phyloP scores from a whole-genome alignment of 2,888 invertebrate genomes.

The Microdon myrmicae region DNA sequence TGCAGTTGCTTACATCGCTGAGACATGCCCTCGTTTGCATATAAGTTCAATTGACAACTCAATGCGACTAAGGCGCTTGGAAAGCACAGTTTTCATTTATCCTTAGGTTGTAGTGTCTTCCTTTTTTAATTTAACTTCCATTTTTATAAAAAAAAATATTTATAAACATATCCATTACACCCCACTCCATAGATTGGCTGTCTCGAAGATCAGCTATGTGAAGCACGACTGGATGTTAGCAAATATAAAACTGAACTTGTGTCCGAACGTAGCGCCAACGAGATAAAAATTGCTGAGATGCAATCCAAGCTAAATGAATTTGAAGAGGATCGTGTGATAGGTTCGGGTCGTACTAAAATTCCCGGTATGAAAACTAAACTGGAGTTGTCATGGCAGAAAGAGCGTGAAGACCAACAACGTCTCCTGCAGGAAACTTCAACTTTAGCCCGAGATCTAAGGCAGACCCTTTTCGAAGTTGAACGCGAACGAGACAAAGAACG shows the following conservation, averaged over 20 bases:
- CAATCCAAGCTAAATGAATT: slow-evolving; percentile 79
- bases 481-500: slow-evolving; percentile 90
- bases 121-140: background rate
- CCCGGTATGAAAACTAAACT: slow-evolving; percentile 87
- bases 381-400: slow-evolving; percentile 94
- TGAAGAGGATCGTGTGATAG: slow-evolving; percentile 87
- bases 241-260: slow-evolving; percentile 89
- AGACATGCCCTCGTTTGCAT: too few relatives aligned
- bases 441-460: slow-evolving; percentile 85
- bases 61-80: too few relatives aligned
- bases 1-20: too few relatives aligned
- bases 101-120: too few relatives aligned
- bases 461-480: slow-evolving; percentile 89
- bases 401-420: slow-evolving; percentile 91
- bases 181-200: slow-evolving; percentile 71
- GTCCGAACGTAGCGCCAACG: slow-evolving; percentile 86
- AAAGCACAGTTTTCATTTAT: too few relatives aligned
- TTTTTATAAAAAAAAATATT: background rate
- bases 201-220: slow-evolving; percentile 88
- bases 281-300: slow-evolving; percentile 88
- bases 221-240: slow-evolving; percentile 82
- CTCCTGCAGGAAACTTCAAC: slow-evolving; percentile 90
- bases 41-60: too few relatives aligned
- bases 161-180: background rate
- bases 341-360: slow-evolving; percentile 85